Evolutionary conservation across 2,113 vertebrate species (phyloP), one percentile per base, ranked within the genome.

Genomic region (Tupaia chinensis): DNA sequence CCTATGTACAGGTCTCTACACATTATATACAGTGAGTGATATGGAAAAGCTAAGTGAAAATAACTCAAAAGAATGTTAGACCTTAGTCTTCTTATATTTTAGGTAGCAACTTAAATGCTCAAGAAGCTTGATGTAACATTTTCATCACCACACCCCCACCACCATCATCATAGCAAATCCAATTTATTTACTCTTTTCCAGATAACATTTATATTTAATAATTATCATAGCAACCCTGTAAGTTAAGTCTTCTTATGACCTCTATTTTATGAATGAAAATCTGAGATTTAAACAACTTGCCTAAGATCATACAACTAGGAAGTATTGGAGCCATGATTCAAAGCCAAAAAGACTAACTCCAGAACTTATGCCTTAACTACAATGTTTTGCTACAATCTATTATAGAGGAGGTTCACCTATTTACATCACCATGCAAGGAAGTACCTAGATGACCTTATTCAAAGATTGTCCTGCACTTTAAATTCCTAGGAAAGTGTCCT

Each of bases 31-130:
- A 66, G 8, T 76, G n/a, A 95, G 15, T 81, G 27, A 65, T 74
- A 76, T 54, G 61, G 32, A 92, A 96, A 91, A 86, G 27, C 5
- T 88, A 93, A 87, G n/a, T 86, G 32, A 85, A 17, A 91, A 79
- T 94, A 90, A 77, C 8, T 65, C 13, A 70, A 83, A 94, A 87
- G 14, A 91, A 93, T 76, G 44, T 32, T 63, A 63, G 23, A 54
- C 8, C 19, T 95, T 73, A 81, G 7, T 54, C 53, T 89, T 81
- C n/a, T n/a, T 84, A 1, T 92, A 22, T 85, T 92, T 92, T 93
- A 76, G 58, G 72, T 87, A 89, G 12, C 63, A 88, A 84, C 20
- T 72, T 85, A 88, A 77, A 87, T 94, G 17, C 9, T 22, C 53
- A 84, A 27, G n/a, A 89, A 77, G 2, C 22, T 79, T 93, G 58